Conservation (phyloP, 64 coral and sea anemone genomes). For the Porites lutea region DNA sequence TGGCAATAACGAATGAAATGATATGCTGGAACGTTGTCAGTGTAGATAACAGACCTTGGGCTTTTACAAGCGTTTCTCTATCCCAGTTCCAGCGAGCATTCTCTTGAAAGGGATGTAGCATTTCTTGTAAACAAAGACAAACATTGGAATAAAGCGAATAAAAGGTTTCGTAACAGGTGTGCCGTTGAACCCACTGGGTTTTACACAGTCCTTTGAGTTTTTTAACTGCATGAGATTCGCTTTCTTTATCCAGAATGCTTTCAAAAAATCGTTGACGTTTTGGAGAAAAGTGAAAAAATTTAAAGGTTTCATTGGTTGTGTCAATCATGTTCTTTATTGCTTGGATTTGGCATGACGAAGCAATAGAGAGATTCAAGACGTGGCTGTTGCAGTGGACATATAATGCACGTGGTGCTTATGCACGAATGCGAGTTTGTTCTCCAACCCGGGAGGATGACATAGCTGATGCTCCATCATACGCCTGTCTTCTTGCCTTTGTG, state of each 20-base stretch:
- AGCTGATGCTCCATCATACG: conserved; percentile 56
- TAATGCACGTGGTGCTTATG: conserved; percentile 28
- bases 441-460: conserved; percentile 47
- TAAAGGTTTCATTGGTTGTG: conserved; percentile 46
- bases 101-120: conserved; percentile 11
- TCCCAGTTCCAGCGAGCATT: conserved; percentile 26
- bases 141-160: not conserved
- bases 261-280: conserved; percentile 68
- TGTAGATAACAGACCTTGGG: too few relatives aligned
- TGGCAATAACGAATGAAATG: conserved; percentile 12
- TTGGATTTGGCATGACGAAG: conserved; percentile 50
- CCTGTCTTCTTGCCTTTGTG: conserved; percentile 28
- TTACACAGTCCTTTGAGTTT: not conserved
- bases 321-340: conserved; percentile 59
- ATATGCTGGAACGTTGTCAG: not conserved
- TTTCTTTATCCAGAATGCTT: conserved; percentile 20
- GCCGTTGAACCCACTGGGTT: not conserved
- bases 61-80: conserved; percentile 6
- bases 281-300: conserved; percentile 67
- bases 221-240: conserved; percentile 22
- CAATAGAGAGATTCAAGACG: conserved; percentile 55
- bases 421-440: conserved; percentile 38
- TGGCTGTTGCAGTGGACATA: conserved; percentile 62
- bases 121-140: conserved; percentile 16
- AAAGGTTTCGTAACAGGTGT: conserved; percentile 18